Percentiles rank a stretch among this genome's conserved stretches.
phyloP scores from a whole-genome alignment of 2,797 vertebrate species.

The Falco biarmicus region DNA sequence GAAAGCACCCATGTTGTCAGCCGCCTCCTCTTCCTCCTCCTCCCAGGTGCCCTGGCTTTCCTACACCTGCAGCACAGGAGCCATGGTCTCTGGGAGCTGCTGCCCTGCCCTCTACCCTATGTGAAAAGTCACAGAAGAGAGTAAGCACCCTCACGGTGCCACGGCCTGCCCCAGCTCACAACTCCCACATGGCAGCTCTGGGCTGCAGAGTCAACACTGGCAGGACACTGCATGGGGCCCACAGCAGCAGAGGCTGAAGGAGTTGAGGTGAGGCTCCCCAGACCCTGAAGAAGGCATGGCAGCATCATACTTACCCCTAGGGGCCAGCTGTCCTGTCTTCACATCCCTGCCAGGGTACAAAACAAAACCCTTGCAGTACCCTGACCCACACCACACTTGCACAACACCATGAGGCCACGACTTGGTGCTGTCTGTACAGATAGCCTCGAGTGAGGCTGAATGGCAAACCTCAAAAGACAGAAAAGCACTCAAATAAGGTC shows the following conservation, averaged over 20 bases:
- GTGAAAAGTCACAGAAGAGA: not conserved
- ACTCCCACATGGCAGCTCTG: not conserved
- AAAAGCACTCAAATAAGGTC: not conserved
- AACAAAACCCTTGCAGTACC: not conserved
- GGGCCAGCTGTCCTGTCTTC: not conserved
- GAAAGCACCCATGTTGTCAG: fast-evolving
- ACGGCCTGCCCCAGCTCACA: not conserved
- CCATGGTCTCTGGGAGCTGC: not conserved
- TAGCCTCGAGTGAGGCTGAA: not conserved
- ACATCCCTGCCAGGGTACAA: not conserved
- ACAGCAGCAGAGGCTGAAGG: not conserved
- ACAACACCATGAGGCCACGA: not conserved
- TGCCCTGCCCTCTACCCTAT: not conserved
- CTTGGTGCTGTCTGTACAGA: not conserved
- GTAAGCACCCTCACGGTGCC: not conserved
- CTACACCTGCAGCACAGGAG: not conserved
- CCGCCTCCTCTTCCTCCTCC: not conserved
- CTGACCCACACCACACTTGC: not conserved
- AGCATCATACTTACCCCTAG: not conserved
- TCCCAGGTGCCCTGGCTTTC: not conserved
- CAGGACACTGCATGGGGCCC: fast-evolving
- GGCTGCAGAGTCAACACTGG: fast-evolving
- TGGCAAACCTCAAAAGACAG: not conserved
- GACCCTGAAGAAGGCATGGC: not conserved
- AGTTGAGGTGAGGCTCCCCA: not conserved